Evolutionary conservation across 1,140 invertebrate genomes (phyloP).

Genomic region (Drosophila biarmipes): DNA sequence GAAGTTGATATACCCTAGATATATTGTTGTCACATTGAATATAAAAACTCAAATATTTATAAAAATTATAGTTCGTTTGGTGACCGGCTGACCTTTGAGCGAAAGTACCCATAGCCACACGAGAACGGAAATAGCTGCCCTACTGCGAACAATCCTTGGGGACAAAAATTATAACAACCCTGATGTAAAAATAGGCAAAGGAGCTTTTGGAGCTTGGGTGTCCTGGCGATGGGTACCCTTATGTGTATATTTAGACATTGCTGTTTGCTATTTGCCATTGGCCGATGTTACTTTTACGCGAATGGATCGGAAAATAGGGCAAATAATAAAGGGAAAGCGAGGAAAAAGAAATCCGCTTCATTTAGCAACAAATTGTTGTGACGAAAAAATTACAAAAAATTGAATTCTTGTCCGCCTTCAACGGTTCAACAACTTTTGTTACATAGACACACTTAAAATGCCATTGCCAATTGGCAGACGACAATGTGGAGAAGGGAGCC

Average conservation of each 20-base stretch:
- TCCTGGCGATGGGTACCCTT: background rate
- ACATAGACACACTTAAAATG: constrained; percentile 72
- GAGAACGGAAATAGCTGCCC: background rate
- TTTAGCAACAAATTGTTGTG: constrained; percentile 78
- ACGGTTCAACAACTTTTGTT: constrained; percentile 75
- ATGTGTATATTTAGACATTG: background rate
- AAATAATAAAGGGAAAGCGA: constrained; percentile 1
- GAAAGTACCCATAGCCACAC: background rate
- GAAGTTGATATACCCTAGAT: no score
- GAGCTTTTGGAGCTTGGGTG: background rate
- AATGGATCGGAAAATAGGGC: background rate
- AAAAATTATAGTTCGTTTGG: no score
- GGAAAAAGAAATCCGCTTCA: constrained; percentile 64
- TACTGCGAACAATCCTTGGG: background rate
- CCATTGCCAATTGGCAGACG: constrained; percentile 69
- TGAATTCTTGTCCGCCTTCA: constrained; percentile 54
- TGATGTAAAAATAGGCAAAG: constrained; percentile 3
- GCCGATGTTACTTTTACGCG: constrained; percentile 3
- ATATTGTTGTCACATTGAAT: no score
- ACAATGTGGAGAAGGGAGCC: constrained; percentile 5
- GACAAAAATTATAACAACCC: constrained; percentile 1
- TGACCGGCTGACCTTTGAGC: background rate
- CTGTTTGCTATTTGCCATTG: background rate
- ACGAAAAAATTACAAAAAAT: constrained; percentile 52
- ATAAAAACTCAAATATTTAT: no score